Base-by-base conservation (phyloP, 2,888 invertebrate species). In the Synanthedon vespiformis region DNA sequence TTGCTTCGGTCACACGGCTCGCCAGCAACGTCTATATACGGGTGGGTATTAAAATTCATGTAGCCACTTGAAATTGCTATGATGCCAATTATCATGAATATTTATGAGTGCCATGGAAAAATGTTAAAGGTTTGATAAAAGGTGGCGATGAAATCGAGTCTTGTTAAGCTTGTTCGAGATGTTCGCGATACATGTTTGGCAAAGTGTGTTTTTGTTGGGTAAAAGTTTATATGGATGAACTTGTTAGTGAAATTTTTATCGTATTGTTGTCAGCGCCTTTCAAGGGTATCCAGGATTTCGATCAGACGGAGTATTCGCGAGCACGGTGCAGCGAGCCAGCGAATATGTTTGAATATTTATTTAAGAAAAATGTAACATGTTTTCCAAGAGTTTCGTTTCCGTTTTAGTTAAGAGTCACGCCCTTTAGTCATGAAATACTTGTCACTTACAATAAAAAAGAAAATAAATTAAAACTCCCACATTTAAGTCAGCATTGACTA, bases 21-120 rank as follows among this genome's bases (percentile, higher is more conserved):
- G 52, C 58, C 50, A 18, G 55, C 58, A 50, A 54, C 57, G 53
- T 34, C 70, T 68, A 61, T 72, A 71, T 67, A 75, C 56, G 77
- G 70, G 10, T 40, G 40, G 34, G 59, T 67, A 74, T 77, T 72
- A 77, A 78, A 72, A 80, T 80, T 72, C 76, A 76, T 72, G 64
- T 64, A 62, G 58, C 61, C 68, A 60, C 60, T 65, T 70, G 63
- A 67, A 77, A 72, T 72, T 66, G 67, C 57, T 51, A 34, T 64
- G 61, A 59, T 59, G 66, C 58, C 65, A 65, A 70, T 69, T 65
- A 62, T 58, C 67, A 73, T 79, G 77, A 79, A 80, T 80, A 80
- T 80, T 68, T 74, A 80, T 76, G 64, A 64, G 57, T 56, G 58
- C 50, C 55, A 51, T 54, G 61, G 67, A 69, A 73, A 67, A 68